phyloP scores from a whole-genome alignment of 2,888 invertebrate species.

The Himalopsyche anomala region DNA sequence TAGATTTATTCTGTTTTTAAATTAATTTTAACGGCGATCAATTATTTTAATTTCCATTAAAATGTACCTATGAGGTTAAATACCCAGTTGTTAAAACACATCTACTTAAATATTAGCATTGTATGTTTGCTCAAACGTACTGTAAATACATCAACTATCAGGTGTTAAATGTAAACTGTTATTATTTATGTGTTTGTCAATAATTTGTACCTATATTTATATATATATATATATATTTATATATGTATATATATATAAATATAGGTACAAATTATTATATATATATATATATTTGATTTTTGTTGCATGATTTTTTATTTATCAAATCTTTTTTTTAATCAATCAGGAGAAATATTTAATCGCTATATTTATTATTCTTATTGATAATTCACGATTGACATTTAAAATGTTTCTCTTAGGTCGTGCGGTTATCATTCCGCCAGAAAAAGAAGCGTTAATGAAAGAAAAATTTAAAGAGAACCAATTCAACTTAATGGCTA shows the following conservation, averaged over 20 bases:
- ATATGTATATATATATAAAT: too few relatives aligned
- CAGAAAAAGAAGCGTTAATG: constrained; percentile 90
- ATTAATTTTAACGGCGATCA: background rate
- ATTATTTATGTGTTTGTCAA: background rate
- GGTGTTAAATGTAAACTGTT: background rate
- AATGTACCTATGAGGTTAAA: background rate
- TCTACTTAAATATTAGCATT: constrained; percentile 26
- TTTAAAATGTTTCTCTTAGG: constrained; percentile 69
- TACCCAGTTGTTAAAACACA: background rate
- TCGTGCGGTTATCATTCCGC: constrained; percentile 91
- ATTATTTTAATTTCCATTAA: background rate
- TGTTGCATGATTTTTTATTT: too few relatives aligned
- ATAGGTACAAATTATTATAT: too few relatives aligned
- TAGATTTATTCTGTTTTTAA: background rate
- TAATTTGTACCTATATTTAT: background rate
- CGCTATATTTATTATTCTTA: too few relatives aligned
- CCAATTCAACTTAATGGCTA: constrained; percentile 98
- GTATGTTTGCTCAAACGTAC: background rate
- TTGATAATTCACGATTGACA: too few relatives aligned
- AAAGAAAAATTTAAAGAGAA: constrained; percentile 98
- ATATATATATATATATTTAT: too few relatives aligned
- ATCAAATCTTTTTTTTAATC: too few relatives aligned
- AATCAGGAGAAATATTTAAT: too few relatives aligned
- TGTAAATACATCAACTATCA: background rate
- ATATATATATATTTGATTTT: too few relatives aligned